phyloP scores from a whole-genome alignment of 2,797 vertebrate species.

The Karalla daura region DNA sequence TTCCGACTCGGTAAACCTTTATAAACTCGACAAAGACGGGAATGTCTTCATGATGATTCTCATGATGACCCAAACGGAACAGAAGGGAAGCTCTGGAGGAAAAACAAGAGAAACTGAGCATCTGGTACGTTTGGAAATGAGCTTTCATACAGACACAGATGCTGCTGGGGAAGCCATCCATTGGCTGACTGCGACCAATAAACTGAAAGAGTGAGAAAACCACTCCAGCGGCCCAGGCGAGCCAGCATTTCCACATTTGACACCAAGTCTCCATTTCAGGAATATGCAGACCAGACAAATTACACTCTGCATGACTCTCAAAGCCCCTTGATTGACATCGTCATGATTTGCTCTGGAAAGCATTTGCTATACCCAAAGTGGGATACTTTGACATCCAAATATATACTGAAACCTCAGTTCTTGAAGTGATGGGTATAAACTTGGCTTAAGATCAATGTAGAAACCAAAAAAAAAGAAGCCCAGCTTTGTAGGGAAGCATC shows the following conservation, averaged over 20 bases:
- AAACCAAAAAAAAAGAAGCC: neutral
- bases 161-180: neutral
- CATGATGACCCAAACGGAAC: neutral
- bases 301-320: neutral
- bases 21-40: neutral
- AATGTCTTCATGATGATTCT: neutral
- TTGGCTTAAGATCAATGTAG: neutral
- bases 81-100: slow-evolving; percentile 6
- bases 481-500: neutral
- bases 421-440: neutral
- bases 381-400: neutral
- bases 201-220: neutral
- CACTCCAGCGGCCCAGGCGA: neutral
- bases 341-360: neutral
- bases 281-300: neutral
- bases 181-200: neutral
- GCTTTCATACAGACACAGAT: slow-evolving; percentile 5
- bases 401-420: neutral
- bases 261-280: neutral
- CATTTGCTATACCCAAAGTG: neutral
- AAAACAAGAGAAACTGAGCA: slow-evolving; percentile 11
- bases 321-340: neutral
- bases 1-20: neutral
- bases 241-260: neutral
- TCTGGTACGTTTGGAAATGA: slow-evolving; percentile 24